Percentiles rank a stretch among this genome's conserved stretches.
Evolutionary conservation across 2,888 invertebrate genomes (phyloP).

Genomic region (Drosophila borealis): DNA sequence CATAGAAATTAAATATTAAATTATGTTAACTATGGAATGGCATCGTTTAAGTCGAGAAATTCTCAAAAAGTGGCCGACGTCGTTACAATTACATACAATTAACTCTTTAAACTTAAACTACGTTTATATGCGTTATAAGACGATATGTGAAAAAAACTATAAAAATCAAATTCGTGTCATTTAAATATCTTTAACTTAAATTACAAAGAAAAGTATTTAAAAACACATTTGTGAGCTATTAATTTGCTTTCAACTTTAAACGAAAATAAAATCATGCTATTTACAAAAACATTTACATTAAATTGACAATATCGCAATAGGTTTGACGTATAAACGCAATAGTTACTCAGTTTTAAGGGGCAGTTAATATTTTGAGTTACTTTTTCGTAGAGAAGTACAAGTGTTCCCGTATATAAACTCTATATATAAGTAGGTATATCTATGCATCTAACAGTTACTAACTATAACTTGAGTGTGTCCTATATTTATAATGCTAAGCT

Average conservation of each 20-base stretch:
- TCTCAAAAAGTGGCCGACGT: conserved; percentile 42
- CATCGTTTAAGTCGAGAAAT: conserved; percentile 68
- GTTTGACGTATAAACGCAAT: conserved; percentile 14
- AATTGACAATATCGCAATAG: conserved; percentile 29
- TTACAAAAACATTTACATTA: conserved; percentile 25
- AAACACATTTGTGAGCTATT: neutral
- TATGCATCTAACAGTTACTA: conserved; percentile 49
- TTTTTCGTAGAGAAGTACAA: conserved; percentile 24
- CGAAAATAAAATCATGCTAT: conserved; percentile 16
- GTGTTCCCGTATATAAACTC: conserved; percentile 29
- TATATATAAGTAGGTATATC: conserved; percentile 24
- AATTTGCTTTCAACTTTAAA: no score
- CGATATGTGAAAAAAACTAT: conserved; percentile 21
- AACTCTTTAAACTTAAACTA: conserved; percentile 14
- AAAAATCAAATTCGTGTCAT: neutral
- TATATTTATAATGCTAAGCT: conserved; percentile 68
- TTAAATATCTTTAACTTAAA: neutral
- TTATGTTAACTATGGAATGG: conserved; percentile 65
- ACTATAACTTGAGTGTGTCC: conserved; percentile 36
- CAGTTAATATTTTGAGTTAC: conserved; percentile 47
- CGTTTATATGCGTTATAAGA: conserved; percentile 22
- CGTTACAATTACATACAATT: conserved; percentile 37
- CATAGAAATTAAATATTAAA: conserved; percentile 28
- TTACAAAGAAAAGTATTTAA: neutral
- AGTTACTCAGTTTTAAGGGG: conserved; percentile 20